These are phyloP conservation scores for Platycheirus rosarum DNA, from an alignment of 2,888 invertebrate species.

Conservation along the genomic window DNA sequence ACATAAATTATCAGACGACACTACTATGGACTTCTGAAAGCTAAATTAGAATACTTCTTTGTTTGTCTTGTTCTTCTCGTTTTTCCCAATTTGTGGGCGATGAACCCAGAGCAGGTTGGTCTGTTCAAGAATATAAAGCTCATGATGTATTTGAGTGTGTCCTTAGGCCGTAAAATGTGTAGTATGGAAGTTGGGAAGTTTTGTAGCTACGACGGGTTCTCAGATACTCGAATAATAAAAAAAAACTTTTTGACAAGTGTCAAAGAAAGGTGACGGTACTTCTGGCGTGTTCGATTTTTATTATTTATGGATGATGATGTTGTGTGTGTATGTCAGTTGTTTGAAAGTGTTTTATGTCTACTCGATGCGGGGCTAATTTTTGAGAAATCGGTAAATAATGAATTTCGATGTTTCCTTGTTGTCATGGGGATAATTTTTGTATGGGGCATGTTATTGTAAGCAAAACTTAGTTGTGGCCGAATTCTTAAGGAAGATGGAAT, in stretches of 20 bases:
- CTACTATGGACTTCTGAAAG: conserved; percentile 64
- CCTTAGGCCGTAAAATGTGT: conserved; percentile 15
- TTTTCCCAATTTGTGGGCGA: conserved; percentile 30
- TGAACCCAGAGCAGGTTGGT: neutral
- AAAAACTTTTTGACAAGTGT: conserved; percentile 59
- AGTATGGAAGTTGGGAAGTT: neutral
- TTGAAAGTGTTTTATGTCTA: conserved; percentile 19
- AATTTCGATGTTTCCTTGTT: conserved; percentile 19
- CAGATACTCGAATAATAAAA: neutral
- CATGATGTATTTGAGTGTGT: conserved; percentile 33
- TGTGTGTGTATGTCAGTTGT: conserved; percentile 10
- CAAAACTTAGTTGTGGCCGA: no score
- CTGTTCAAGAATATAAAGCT: conserved; percentile 1
- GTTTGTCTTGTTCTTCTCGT: conserved; percentile 49
- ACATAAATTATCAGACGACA: conserved; percentile 66
- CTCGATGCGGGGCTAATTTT: conserved; percentile 9
- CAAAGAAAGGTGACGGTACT: conserved; percentile 47
- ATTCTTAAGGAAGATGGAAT: no score
- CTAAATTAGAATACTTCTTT: conserved; percentile 70
- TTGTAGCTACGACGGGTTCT: conserved; percentile 10
- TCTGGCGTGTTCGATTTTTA: conserved; percentile 14
- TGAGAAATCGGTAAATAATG: conserved; percentile 42
- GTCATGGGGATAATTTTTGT: no score
- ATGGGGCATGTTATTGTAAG: no score
- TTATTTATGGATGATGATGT: conserved; percentile 50